phyloP scores from a whole-genome alignment of 2,888 invertebrate species.

The Itoplectis maculator region DNA sequence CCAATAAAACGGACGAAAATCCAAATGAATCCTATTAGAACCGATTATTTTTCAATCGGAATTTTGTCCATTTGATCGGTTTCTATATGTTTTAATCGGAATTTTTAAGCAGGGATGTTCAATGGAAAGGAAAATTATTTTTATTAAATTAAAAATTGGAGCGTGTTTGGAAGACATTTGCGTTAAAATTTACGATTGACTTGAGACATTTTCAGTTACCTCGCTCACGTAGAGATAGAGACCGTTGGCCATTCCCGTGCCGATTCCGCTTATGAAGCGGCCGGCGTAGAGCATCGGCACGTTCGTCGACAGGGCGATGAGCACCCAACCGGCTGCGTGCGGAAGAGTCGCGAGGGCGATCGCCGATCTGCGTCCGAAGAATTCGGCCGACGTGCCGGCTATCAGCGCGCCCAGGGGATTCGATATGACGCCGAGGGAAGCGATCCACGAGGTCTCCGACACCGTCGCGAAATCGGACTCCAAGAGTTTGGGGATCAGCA shows the following conservation, averaged over 20 bases:
- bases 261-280: constrained; percentile 89
- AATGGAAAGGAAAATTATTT: too few relatives aligned
- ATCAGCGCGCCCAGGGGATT: constrained; percentile 90
- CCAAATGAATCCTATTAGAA: too few relatives aligned
- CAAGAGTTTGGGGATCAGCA: constrained; percentile 89
- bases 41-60: too few relatives aligned
- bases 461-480: constrained; percentile 87
- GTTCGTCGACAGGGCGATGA: constrained; percentile 88
- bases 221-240: constrained; percentile 82
- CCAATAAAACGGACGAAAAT: too few relatives aligned
- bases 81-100: too few relatives aligned
- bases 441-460: constrained; percentile 90
- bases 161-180: neutral
- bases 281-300: constrained; percentile 88
- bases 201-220: constrained; percentile 67
- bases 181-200: constrained; percentile 2
- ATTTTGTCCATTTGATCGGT: too few relatives aligned
- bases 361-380: constrained; percentile 87
- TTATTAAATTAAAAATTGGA: too few relatives aligned
- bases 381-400: constrained; percentile 89
- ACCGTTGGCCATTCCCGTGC: constrained; percentile 86
- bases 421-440: constrained; percentile 90
- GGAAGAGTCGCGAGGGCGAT: constrained; percentile 89
- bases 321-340: constrained; percentile 89
- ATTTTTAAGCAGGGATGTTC: too few relatives aligned